Conservation (phyloP, 2,888 invertebrate species). For the Trachelus tabidus region DNA sequence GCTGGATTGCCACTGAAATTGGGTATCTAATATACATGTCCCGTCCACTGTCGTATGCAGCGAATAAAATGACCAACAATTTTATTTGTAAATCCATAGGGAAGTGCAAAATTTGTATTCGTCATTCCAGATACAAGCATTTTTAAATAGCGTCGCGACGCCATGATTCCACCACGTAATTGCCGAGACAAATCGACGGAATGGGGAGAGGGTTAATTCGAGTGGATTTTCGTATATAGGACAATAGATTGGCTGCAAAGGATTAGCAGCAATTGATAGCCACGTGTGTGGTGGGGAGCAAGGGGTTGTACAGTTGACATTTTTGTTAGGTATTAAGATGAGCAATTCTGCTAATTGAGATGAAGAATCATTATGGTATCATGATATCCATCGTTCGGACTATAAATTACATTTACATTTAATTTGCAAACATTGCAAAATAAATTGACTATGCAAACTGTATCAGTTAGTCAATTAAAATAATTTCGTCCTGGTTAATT, state of each 20-base stretch:
- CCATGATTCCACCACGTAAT: neutral
- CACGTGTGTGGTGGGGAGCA: constrained; percentile 30
- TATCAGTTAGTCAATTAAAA: neutral
- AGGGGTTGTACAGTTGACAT: constrained; percentile 15
- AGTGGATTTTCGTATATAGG: constrained; percentile 19
- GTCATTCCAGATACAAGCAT: neutral
- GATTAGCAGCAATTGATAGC: constrained; percentile 55
- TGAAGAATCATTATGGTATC: neutral
- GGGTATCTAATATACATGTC: constrained; percentile 62
- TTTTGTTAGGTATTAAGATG: neutral
- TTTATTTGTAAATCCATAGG: neutral
- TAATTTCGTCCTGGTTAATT: neutral
- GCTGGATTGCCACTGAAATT: constrained; percentile 62
- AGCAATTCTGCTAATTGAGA: neutral
- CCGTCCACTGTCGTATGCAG: constrained; percentile 43
- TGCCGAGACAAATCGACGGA: neutral
- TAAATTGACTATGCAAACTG: neutral
- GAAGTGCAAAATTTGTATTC: neutral
- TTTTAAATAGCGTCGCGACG: neutral
- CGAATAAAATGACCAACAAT: constrained; percentile 47
- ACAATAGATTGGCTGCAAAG: constrained; percentile 45
- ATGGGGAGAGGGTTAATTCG: neutral
- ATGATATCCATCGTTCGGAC: neutral
- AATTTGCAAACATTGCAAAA: neutral
- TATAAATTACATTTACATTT: neutral